Percentiles rank a stretch among this genome's conserved stretches.
These are phyloP conservation scores for Cryptocheilus praepositus DNA, from an alignment of 2,888 invertebrate genomes.

Conservation along the genomic window DNA sequence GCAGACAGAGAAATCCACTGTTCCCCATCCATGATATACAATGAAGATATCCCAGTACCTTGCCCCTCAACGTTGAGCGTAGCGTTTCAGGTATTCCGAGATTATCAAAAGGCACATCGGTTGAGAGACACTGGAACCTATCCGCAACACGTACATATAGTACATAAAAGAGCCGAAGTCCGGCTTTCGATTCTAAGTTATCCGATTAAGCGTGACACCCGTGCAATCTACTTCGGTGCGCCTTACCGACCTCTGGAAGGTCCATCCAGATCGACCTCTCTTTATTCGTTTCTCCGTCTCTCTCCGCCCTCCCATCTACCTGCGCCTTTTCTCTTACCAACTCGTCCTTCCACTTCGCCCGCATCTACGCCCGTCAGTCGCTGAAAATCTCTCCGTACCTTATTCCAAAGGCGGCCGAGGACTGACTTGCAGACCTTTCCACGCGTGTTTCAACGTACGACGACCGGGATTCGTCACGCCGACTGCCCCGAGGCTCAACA, in stretches of 20 bases:
- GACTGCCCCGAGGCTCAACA: conserved; percentile 27
- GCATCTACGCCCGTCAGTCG: conserved; percentile 36
- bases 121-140: conserved; percentile 24
- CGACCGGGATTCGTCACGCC: conserved; percentile 47
- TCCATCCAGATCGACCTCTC: conserved; percentile 34
- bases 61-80: background rate
- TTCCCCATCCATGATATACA: too few relatives aligned
- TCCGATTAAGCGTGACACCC: conserved; percentile 66
- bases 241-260: conserved; percentile 43
- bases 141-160: conserved; percentile 20
- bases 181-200: conserved; percentile 60
- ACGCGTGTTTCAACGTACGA: conserved; percentile 45
- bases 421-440: conserved; percentile 45
- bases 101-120: background rate
- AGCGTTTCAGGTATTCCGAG: background rate
- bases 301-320: conserved; percentile 18
- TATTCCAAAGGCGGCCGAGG: conserved; percentile 34
- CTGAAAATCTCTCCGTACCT: conserved; percentile 52
- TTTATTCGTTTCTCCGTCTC: conserved; percentile 22
- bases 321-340: conserved; percentile 17
- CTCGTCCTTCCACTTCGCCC: conserved; percentile 16
- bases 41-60: too few relatives aligned
- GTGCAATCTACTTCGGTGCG: conserved; percentile 59
- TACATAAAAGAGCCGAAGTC: conserved; percentile 48
- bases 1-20: too few relatives aligned